These are phyloP conservation scores for Melanostigma gelatinosum DNA, from an alignment of 2,113 vertebrate genomes.

Conservation along the genomic window DNA sequence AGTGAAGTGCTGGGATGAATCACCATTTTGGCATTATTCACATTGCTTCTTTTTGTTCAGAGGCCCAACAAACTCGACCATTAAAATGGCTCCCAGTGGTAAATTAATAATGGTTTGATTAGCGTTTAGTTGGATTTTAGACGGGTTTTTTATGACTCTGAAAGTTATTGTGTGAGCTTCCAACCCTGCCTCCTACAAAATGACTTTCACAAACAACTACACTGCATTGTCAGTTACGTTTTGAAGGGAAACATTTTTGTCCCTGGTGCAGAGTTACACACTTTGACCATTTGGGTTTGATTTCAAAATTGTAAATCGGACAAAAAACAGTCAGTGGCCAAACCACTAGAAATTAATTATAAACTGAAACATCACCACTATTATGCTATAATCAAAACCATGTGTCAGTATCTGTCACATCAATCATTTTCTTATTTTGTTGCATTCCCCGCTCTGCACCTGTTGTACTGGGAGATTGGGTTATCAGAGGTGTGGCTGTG, in stretches of 20 bases:
- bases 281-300: too few relatives aligned
- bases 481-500: too few relatives aligned
- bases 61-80: background rate
- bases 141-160: background rate
- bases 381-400: too few relatives aligned
- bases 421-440: too few relatives aligned
- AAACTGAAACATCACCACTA: too few relatives aligned
- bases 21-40: constrained; percentile 14
- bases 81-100: background rate
- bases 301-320: too few relatives aligned
- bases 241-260: background rate
- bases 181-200: background rate
- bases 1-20: constrained; percentile 22
- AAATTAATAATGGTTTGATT: constrained; percentile 10
- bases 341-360: too few relatives aligned
- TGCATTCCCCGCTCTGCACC: too few relatives aligned
- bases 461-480: too few relatives aligned
- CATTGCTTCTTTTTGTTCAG: background rate
- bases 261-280: background rate
- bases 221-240: background rate
- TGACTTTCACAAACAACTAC: background rate
- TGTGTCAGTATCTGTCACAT: too few relatives aligned
- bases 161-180: background rate
- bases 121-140: background rate
- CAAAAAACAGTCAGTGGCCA: too few relatives aligned